These are phyloP conservation scores for Drosophila lacteicornis DNA, from an alignment of 1,140 invertebrate species.

Conservation along the genomic window DNA sequence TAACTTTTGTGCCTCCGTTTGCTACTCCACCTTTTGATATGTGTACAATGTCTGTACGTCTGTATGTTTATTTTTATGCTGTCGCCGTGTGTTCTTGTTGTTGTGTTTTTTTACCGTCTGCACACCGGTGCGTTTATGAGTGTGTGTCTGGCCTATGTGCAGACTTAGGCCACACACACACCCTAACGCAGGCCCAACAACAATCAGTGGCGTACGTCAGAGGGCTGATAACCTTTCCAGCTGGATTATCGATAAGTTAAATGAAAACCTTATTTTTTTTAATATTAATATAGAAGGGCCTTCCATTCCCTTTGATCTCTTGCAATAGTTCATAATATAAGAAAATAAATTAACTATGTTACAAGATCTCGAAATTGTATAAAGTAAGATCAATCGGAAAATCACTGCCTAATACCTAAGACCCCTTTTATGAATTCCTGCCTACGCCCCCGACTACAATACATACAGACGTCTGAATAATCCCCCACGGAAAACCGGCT, in stretches of 20 bases:
- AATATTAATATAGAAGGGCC: too few species aligned
- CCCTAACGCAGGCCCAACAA: slow-evolving; percentile 35
- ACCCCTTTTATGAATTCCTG: background rate
- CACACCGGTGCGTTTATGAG: slow-evolving; percentile 39
- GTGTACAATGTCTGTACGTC: slow-evolving; percentile 29
- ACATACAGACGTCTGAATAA: slow-evolving; percentile 62
- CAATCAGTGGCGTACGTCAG: slow-evolving; percentile 13
- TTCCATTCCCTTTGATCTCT: too few species aligned
- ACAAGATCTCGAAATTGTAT: background rate
- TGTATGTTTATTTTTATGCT: slow-evolving; percentile 77
- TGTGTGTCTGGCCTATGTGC: slow-evolving; percentile 75
- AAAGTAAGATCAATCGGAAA: background rate
- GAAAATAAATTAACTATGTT: background rate
- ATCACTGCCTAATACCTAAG: background rate
- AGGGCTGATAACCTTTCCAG: background rate
- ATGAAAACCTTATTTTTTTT: background rate
- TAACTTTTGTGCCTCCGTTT: slow-evolving; percentile 58
- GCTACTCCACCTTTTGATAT: slow-evolving; percentile 16
- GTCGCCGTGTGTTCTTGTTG: slow-evolving; percentile 72
- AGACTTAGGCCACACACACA: slow-evolving; percentile 57
- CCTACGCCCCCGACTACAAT: slow-evolving; percentile 5
- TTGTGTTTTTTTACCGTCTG: slow-evolving; percentile 58
- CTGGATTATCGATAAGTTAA: background rate
- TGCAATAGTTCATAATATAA: too few species aligned
- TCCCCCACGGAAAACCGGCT: slow-evolving; percentile 78